Evolutionary conservation across 2,888 invertebrate genomes (phyloP).

Genomic region (Ferdinandea cuprea): DNA sequence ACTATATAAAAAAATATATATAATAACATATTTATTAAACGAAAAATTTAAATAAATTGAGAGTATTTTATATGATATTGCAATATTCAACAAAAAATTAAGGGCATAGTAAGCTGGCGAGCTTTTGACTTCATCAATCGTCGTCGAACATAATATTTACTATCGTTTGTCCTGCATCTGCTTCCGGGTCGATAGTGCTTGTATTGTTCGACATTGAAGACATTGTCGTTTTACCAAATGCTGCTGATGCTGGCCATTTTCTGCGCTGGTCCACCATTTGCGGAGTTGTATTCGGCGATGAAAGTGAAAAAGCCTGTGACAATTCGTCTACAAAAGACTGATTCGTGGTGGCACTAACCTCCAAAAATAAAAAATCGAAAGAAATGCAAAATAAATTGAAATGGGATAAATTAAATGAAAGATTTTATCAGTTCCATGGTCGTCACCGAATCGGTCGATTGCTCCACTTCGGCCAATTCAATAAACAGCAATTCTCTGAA

Average conservation of each 20-base stretch:
- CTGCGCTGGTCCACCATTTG: constrained; percentile 3
- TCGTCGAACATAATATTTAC: neutral
- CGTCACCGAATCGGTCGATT: neutral
- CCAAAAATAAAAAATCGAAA: neutral
- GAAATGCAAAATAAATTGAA: neutral
- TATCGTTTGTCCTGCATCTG: neutral
- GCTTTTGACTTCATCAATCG: constrained; percentile 1
- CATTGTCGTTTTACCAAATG: neutral
- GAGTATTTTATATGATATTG: neutral
- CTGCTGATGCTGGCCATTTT: constrained; percentile 9
- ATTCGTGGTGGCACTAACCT: constrained; percentile 2
- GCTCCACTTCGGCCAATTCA: constrained; percentile 13
- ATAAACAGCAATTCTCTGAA: constrained; percentile 2
- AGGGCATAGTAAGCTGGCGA: neutral
- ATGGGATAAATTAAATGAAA: neutral
- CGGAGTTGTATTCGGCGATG: constrained; percentile 1
- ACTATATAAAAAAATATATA: too few relatives aligned
- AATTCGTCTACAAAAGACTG: neutral
- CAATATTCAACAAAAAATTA: neutral
- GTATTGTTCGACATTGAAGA: neutral
- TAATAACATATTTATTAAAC: too few relatives aligned
- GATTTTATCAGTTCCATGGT: neutral
- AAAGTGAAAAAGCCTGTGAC: neutral
- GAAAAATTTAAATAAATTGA: neutral
- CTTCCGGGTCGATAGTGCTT: neutral